Evolutionary conservation across 2,113 vertebrate genomes (phyloP).

Genomic region (Tupaia tana): DNA sequence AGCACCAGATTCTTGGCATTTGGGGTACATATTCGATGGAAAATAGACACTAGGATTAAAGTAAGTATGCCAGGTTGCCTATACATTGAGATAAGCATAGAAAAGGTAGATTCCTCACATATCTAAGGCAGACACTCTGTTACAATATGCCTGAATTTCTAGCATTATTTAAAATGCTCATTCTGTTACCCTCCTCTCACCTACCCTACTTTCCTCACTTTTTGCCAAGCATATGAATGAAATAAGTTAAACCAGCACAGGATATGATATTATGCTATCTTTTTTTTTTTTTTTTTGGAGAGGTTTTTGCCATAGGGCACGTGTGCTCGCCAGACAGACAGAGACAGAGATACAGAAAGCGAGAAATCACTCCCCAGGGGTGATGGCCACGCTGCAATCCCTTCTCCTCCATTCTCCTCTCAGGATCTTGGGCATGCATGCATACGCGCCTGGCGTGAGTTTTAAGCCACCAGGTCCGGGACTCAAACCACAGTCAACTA

Average conservation of each 20-base stretch:
- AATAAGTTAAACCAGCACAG: neutral
- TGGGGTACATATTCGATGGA: neutral
- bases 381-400: no score
- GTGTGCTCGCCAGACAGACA: no score
- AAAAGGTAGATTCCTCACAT: neutral
- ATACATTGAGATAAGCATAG: neutral
- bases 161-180: conserved; percentile 7
- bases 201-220: neutral
- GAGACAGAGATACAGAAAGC: no score
- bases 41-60: neutral
- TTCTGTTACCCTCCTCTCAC: neutral
- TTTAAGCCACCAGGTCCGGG: no score
- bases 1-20: neutral
- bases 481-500: no score
- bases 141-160: neutral
- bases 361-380: no score
- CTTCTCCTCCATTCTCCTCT: no score
- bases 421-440: no score
- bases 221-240: neutral
- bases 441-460: no score
- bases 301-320: no score
- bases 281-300: neutral
- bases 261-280: neutral
- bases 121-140: neutral
- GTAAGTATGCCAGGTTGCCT: neutral